These are phyloP conservation scores for Dynastes hyllus DNA, from an alignment of 2,888 invertebrate species.

Conservation along the genomic window DNA sequence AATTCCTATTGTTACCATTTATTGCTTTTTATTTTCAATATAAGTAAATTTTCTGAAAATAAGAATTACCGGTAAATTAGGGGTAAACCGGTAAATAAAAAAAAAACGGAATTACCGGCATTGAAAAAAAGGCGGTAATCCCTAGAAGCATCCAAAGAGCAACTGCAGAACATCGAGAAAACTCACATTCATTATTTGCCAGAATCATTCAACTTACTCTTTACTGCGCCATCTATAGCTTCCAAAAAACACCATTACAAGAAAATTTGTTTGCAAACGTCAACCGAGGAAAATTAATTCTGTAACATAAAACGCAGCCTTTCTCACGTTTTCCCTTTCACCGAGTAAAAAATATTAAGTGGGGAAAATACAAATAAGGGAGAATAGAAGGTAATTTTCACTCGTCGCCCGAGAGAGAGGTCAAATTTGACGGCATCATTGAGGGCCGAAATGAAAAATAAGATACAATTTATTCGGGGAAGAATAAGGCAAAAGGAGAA, in stretches of 20 bases:
- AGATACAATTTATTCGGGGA: conserved; percentile 32
- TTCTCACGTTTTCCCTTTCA: background rate
- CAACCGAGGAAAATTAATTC: conserved; percentile 32
- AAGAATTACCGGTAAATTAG: too few species aligned
- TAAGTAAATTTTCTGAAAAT: too few species aligned
- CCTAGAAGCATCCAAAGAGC: too few species aligned
- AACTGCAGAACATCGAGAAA: too few species aligned
- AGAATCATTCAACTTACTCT: background rate
- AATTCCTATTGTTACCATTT: too few species aligned
- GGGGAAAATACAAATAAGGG: conserved; percentile 38
- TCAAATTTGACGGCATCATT: conserved; percentile 33
- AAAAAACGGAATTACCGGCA: too few species aligned
- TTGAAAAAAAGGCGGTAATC: too few species aligned
- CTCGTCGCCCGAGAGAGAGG: background rate
- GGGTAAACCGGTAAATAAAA: too few species aligned
- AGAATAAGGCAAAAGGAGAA: background rate
- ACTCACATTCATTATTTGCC: background rate
- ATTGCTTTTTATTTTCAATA: too few species aligned
- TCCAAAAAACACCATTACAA: conserved; percentile 15
- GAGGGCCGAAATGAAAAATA: conserved; percentile 28
- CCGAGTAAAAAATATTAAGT: conserved; percentile 33
- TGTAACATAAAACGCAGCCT: conserved; percentile 31
- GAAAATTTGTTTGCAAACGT: conserved; percentile 32
- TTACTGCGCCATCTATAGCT: too few species aligned
- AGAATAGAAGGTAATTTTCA: conserved; percentile 31